Evolutionary conservation across 2,113 vertebrate species (phyloP), one percentile per base, ranked within the genome.

Genomic region (Casuarius casuarius): DNA sequence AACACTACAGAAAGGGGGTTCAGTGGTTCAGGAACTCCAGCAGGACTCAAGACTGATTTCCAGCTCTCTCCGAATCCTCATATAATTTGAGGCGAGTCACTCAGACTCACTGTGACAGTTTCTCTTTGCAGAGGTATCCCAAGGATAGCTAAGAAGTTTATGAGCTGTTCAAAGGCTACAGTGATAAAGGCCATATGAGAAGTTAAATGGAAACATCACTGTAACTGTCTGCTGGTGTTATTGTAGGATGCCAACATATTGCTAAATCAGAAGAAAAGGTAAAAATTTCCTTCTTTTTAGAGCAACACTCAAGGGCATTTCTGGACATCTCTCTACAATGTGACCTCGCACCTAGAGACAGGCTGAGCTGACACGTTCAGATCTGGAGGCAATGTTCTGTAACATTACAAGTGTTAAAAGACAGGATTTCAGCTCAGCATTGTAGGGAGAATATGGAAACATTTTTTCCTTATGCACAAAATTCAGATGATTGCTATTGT

Each of bases 401-500:
- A 25, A 46, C 33, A 22, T 6, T 44, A 40, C 23, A 62, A 76
- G 14, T 74, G 38, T 62, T 76, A 59, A 40, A 29, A 31, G 26
- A 33, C 31, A 38, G 9, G 54, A 91, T 59, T 92, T 65, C 48
- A 78, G 11, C 19, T 7, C 40, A 17, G 14, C 7, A 6, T 9
- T 48, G 40, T 14, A 61, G 76, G 38, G 5, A 35, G 33, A 63
- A 81, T 2, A 44, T 12, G 29, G 20, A 63, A 86, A 16, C 28
- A 6, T 0, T 5, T 70, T 66, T 62, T 18, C 3, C 28, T 23
- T 33, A 6, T 2, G 22, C 6, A 61, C 31, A 40, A 56, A 59
- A 63, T 23, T 35, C 22, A 66, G 35, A 31, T 8, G 38, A 33
- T 72, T 44, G 44, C 26, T 62, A 3, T 33, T 42, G 42, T 65